Evolutionary conservation across 2,797 vertebrate genomes (phyloP), one percentile per base, ranked within the genome.

Genomic region (Sebastiscus albofasciatus): DNA sequence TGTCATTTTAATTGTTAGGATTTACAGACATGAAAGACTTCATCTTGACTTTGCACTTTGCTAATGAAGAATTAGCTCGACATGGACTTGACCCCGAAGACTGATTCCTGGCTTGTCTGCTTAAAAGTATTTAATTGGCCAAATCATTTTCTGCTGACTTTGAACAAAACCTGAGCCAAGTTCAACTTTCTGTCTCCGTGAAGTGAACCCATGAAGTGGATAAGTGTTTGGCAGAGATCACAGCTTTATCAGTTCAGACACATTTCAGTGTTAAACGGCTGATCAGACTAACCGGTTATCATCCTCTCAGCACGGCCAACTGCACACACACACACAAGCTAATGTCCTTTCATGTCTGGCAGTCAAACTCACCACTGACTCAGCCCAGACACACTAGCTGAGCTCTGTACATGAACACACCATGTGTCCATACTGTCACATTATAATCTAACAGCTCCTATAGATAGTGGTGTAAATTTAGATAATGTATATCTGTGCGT

Each of bases 201-300:
- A 49, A 18, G 18, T 46, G n/a, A 16, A 46, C 59, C 26, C 82
- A 79, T 42, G 31, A 72, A 31, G 62, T 65, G 69, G 79, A 90
- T 85, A 82, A 87, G 59, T 2, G 75, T 34, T 75, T 71, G 67
- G 75, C 33, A 46, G 61, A 24, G 36, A 75, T 34, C 16, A 34
- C 49, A 78, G 46, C 55, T n/a, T 69, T 61, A 87, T 88, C 61
- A 59, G 78, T 78, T 80, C 56, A 82, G 76, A 85, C 85, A 87
- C 73, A 76, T 78, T 75, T 82, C 60, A 62, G 11, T 1, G 59
- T 68, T 58, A 20, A 81, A 46, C 79, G 71, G 84, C 73, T 85
- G 77, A 90, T 80, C 61, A 59, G 77, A 82, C 62, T 42, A 75
- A 81, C 62, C 78, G 72, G 74, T 56, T 60, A 85, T 90, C 81